These are phyloP conservation scores for Scolopax bukidnonensis DNA, from an alignment of 2,797 vertebrate genomes.

Conservation along the genomic window DNA sequence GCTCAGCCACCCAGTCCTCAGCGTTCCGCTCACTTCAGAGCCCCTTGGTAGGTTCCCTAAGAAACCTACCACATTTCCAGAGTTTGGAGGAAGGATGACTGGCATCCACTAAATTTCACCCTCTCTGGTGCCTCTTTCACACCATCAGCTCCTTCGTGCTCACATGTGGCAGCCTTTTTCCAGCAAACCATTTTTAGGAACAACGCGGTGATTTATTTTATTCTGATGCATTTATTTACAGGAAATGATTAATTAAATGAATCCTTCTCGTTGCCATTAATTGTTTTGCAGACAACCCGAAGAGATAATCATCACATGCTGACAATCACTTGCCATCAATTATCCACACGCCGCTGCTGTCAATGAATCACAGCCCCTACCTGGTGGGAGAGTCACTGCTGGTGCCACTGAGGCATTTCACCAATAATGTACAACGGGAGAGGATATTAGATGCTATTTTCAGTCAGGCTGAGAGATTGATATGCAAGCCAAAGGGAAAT, in stretches of 20 bases:
- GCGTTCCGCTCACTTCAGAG: rapidly evolving
- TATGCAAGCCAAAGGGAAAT: conserved; percentile 52
- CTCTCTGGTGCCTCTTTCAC: not conserved
- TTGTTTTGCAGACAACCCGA: conserved; percentile 54
- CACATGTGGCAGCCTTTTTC: not conserved
- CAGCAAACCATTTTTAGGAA: not conserved
- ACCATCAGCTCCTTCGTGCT: not conserved
- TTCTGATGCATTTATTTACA: conserved; percentile 55
- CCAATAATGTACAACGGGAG: not conserved
- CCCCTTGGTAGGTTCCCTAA: not conserved
- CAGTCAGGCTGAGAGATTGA: conserved; percentile 51
- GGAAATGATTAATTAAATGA: conserved; percentile 67
- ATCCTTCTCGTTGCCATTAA: conserved; percentile 30
- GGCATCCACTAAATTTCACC: not conserved
- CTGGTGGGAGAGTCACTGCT: conserved; percentile 58
- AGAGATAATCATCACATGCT: conserved; percentile 51
- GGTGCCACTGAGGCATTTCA: conserved; percentile 52
- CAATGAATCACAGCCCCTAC: conserved; percentile 45
- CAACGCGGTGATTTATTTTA: not conserved
- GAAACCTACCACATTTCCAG: not conserved
- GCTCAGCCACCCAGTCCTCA: not conserved
- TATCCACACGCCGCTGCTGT: conserved; percentile 7
- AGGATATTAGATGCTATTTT: not conserved
- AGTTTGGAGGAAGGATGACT: not conserved
- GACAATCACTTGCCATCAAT: conserved; percentile 56